A percentile compares a stretch with the other conserved stretches of the same genome.
Evolutionary conservation across 2,113 vertebrate genomes (phyloP).

Genomic region (Boulengeromyrus knoepffleri): DNA sequence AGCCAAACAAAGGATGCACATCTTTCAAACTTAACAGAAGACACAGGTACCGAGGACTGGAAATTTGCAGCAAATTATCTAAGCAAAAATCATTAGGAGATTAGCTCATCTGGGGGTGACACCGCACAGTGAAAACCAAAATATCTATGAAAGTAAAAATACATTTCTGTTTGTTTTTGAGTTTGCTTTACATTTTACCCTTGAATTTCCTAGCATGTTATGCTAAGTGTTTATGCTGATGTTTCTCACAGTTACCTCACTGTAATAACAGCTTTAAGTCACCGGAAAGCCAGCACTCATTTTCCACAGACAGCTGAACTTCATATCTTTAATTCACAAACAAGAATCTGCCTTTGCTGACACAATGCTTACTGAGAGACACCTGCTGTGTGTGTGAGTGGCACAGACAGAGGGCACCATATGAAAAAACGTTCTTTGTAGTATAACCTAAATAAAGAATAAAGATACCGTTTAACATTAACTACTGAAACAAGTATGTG

Average conservation of each 20-base stretch:
- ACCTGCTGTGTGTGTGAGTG: neutral
- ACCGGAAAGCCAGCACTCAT: neutral
- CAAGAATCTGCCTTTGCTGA: neutral
- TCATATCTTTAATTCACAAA: neutral
- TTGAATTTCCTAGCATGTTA: neutral
- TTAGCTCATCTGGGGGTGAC: neutral
- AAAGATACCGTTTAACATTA: neutral
- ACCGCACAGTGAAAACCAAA: neutral
- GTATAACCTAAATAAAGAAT: neutral
- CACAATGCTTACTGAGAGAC: neutral
- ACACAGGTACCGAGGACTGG: neutral
- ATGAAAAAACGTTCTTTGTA: neutral
- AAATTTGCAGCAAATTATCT: neutral
- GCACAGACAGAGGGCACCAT: neutral
- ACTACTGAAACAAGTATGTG: neutral
- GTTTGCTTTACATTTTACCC: neutral
- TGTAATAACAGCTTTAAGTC: neutral
- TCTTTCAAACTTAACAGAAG: neutral
- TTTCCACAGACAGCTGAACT: neutral
- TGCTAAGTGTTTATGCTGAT: neutral
- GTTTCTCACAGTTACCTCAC: neutral
- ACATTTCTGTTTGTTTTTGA: neutral
- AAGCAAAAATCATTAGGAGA: neutral
- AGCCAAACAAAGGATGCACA: neutral
- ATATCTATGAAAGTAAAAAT: neutral